Conservation (phyloP, 1,140 invertebrate genomes). For the Helicoverpa zea region DNA sequence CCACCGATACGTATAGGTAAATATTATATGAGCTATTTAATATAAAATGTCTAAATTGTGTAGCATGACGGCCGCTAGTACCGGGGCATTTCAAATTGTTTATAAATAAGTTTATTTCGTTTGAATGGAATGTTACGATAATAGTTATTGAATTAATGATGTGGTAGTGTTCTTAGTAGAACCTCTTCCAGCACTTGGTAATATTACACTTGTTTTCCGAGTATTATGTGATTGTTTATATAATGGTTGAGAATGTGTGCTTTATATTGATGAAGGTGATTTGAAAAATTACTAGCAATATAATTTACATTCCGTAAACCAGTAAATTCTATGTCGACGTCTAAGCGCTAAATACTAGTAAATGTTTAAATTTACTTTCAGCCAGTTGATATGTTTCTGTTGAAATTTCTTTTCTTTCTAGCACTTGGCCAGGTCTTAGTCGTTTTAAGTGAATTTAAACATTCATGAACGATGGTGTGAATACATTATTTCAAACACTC, state of each 20-base stretch:
- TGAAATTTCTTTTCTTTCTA: slow-evolving; percentile 44
- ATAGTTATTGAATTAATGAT: slow-evolving; percentile 62
- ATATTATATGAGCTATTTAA: slow-evolving; percentile 44
- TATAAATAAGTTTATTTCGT: slow-evolving; percentile 56
- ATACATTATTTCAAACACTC: slow-evolving; percentile 62
- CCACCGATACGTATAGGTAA: slow-evolving; percentile 69
- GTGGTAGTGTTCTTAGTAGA: slow-evolving; percentile 73
- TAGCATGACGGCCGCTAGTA: slow-evolving; percentile 63
- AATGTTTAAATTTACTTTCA: slow-evolving; percentile 71
- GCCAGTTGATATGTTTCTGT: slow-evolving; percentile 35
- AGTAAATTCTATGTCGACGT: slow-evolving; percentile 34
- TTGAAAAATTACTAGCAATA: slow-evolving; percentile 47
- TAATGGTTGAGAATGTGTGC: slow-evolving; percentile 56
- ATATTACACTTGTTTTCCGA: slow-evolving; percentile 61
- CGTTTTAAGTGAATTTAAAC: slow-evolving; percentile 61
- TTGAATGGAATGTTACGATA: slow-evolving; percentile 57
- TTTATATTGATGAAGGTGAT: slow-evolving; percentile 46
- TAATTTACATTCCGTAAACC: slow-evolving; percentile 71
- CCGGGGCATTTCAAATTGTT: slow-evolving; percentile 71
- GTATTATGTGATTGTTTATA: slow-evolving; percentile 60
- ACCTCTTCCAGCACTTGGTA: slow-evolving; percentile 73
- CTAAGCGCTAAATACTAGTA: slow-evolving; percentile 44
- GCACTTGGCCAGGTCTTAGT: slow-evolving; percentile 42
- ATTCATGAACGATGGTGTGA: slow-evolving; percentile 57
- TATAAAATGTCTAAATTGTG: slow-evolving; percentile 43